phyloP scores from a whole-genome alignment of 1,140 invertebrate genomes.

The Eueides isabella region DNA sequence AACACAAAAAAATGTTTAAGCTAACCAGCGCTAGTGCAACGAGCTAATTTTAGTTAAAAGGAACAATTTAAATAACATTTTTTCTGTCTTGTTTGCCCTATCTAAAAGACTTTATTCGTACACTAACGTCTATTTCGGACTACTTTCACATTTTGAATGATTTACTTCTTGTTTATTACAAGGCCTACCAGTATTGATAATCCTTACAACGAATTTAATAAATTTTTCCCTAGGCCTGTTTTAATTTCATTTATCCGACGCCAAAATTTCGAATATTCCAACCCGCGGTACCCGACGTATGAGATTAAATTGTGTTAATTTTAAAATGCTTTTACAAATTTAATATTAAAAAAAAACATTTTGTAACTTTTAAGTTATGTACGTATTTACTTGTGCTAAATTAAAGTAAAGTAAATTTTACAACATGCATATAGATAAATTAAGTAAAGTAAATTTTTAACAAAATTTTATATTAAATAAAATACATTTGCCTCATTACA shows the following conservation, averaged over 20 bases:
- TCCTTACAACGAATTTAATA: neutral
- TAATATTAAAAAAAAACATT: neutral
- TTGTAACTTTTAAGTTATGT: neutral
- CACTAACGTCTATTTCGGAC: too few species aligned
- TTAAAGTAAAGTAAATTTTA: neutral
- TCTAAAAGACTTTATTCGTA: too few species aligned
- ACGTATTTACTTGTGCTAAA: neutral
- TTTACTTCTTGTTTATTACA: too few species aligned
- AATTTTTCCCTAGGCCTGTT: neutral
- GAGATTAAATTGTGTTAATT: slow-evolving; percentile 8
- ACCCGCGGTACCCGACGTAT: neutral
- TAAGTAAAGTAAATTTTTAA: neutral
- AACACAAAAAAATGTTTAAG: too few species aligned
- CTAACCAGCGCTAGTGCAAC: too few species aligned
- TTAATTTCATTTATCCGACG: slow-evolving; percentile 5
- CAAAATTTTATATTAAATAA: neutral
- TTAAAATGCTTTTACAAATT: neutral
- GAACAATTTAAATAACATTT: too few species aligned
- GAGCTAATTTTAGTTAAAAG: too few species aligned
- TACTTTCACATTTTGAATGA: too few species aligned
- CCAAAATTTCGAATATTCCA: slow-evolving; percentile 12
- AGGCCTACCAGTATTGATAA: neutral
- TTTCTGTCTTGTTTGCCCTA: too few species aligned
- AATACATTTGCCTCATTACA: neutral
- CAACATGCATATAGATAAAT: neutral